A percentile compares a stretch with the other conserved stretches of the same genome.
phyloP scores from a whole-genome alignment of 2,888 invertebrate species.

The Noctua janthe region DNA sequence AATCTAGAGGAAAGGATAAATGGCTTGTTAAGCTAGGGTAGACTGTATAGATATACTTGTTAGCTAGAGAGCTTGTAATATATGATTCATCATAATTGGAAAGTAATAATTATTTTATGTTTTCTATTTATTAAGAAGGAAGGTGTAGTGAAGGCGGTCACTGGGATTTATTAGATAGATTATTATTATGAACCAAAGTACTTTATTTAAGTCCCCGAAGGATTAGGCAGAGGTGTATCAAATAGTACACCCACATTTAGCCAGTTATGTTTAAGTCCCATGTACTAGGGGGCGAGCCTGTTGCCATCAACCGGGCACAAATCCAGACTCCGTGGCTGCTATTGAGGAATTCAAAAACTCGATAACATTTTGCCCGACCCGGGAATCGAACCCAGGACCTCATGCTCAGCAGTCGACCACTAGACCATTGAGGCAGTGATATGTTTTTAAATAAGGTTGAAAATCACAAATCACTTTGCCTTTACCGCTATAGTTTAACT shows the following conservation, averaged over 20 bases:
- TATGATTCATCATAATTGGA: slow-evolving; percentile 31
- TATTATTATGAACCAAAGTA: background rate
- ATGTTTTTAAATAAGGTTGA: background rate
- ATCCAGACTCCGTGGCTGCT: too few relatives aligned
- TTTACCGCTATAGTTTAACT: background rate
- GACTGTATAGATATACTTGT: slow-evolving; percentile 21
- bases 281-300: too few relatives aligned
- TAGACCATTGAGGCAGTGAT: too few relatives aligned
- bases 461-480: background rate
- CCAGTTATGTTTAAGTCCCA: too few relatives aligned
- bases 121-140: slow-evolving; percentile 19
- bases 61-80: slow-evolving; percentile 17
- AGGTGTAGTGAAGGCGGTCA: background rate
- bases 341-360: too few relatives aligned
- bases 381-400: too few relatives aligned
- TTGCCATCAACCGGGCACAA: too few relatives aligned
- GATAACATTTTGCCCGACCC: too few relatives aligned
- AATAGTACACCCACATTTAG: too few relatives aligned
- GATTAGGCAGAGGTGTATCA: too few relatives aligned
- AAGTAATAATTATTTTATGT: slow-evolving; percentile 35
- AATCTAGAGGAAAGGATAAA: slow-evolving; percentile 55
- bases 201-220: background rate
- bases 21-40: slow-evolving; percentile 19
- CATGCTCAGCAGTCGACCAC: too few relatives aligned
- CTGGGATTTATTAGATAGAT: background rate